Evolutionary conservation across 2,888 invertebrate genomes (phyloP), one percentile per base, ranked within the genome.

Genomic region (Drosophila pegasa): DNA sequence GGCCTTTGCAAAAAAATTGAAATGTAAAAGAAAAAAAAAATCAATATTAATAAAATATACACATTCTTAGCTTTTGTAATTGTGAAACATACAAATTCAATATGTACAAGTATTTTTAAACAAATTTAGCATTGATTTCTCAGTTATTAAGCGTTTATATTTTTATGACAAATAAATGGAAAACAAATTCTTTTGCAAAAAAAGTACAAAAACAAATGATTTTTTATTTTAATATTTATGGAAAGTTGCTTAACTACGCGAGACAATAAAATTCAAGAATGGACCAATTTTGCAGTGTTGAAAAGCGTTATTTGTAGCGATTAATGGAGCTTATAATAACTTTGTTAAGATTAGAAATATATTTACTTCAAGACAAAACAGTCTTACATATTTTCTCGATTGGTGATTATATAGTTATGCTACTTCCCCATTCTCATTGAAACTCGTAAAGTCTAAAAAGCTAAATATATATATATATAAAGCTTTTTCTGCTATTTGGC

Each of bases 141-240:
- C 66, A 75, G 57, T 56, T 62, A 57, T 51, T 59, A 71, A 70
- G 59, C 68, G 63, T 66, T 71, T 80, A 67, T 86, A 87, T 85
- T 89, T 88, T 84, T 84, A 72, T 85, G 82, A 85, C 59, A 62
- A 87, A 89, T 89, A 89, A 86, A 87, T 61, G 41, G 35, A 43
- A 69, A 80, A 52, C 1, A 37, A 69, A 72, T 47, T 71, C 66
- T 75, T 80, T 85, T 76, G 73, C 78, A 87, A 59, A 64, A 70
- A 77, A 63, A 58, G n/a, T 56, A n/a, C 12, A 29, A 9, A 14
- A 37, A 22, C 2, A 33, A 35, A 20, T 45, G 7, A 20, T 12
- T 8, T 50, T 50, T 38, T 38, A 9, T 6, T 22, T 59, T 0
- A 16, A 38, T 16, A n/a, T 22, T n/a, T n/a, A n/a, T 25, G 3